These are phyloP conservation scores for Abrostola tripartita DNA, from an alignment of 2,888 invertebrate genomes.

Conservation along the genomic window DNA sequence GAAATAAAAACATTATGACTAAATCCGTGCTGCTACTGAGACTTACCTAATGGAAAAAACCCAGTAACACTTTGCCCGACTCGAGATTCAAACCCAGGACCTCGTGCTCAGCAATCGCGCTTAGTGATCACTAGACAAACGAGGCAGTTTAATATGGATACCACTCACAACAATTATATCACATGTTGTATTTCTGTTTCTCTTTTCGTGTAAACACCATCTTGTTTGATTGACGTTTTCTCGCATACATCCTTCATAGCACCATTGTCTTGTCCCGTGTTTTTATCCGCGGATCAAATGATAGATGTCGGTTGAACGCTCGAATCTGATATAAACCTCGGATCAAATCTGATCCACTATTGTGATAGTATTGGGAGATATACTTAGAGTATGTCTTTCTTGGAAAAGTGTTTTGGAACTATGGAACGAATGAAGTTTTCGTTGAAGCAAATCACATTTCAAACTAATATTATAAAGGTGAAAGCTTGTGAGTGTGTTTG, in stretches of 20 bases:
- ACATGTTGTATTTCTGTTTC: conserved; percentile 18
- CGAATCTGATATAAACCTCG: conserved; percentile 13
- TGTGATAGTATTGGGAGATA: conserved; percentile 6
- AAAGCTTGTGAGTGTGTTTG: too few relatives aligned
- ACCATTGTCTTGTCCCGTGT: conserved; percentile 27
- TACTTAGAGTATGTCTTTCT: not conserved
- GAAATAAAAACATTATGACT: too few relatives aligned
- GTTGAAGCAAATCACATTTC: too few relatives aligned
- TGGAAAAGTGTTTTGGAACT: too few relatives aligned
- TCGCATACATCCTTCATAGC: conserved; percentile 21
- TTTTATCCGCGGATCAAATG: conserved; percentile 33
- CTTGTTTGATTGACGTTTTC: conserved; percentile 37
- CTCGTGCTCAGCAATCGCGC: too few relatives aligned
- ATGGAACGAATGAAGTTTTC: not conserved
- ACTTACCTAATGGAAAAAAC: too few relatives aligned
- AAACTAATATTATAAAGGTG: too few relatives aligned
- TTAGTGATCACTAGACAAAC: too few relatives aligned
- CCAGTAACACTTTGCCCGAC: too few relatives aligned
- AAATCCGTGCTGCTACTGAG: too few relatives aligned
- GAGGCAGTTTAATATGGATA: too few relatives aligned
- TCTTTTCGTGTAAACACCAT: conserved; percentile 11
- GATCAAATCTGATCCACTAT: conserved; percentile 36
- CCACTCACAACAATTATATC: not conserved
- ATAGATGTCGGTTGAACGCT: conserved; percentile 25
- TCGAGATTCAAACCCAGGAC: too few relatives aligned